Conservation (phyloP, 2,888 invertebrate species). For the Neoaliturus tenellus region DNA sequence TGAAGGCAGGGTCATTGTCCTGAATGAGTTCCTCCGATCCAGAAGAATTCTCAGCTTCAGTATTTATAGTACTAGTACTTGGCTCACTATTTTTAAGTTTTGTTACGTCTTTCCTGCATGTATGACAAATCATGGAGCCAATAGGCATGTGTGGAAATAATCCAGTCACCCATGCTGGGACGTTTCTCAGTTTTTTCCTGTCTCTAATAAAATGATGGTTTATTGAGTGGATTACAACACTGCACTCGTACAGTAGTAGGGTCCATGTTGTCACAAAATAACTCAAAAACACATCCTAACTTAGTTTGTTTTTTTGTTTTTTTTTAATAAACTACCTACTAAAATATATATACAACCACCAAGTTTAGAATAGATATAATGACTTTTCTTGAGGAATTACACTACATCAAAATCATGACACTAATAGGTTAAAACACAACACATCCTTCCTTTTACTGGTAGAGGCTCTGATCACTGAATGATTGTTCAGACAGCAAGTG, state of each 20-base stretch:
- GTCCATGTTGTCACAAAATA: background rate
- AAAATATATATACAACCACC: background rate
- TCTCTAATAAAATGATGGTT: slow-evolving; percentile 32
- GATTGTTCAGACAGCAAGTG: slow-evolving; percentile 20
- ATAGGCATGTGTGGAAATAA: slow-evolving; percentile 21
- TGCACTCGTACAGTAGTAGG: background rate
- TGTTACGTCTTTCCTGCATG: background rate
- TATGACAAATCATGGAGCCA: slow-evolving; percentile 3
- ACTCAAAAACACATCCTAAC: background rate
- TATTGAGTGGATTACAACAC: slow-evolving; percentile 25
- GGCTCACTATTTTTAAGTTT: slow-evolving; percentile 9
- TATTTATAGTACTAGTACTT: background rate
- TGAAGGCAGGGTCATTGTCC: background rate
- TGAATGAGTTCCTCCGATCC: background rate
- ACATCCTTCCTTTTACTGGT: background rate
- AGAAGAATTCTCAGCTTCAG: slow-evolving; percentile 10
- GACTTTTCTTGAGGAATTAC: background rate
- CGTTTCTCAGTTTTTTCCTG: slow-evolving; percentile 30
- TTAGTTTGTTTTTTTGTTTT: background rate
- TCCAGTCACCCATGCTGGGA: background rate
- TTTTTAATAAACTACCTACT: background rate
- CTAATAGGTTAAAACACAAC: slow-evolving; percentile 1
- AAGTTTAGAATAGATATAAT: background rate
- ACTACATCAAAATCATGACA: background rate
- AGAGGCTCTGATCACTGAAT: slow-evolving; percentile 5